Evolutionary conservation across 2,888 invertebrate genomes (phyloP).

Genomic region (Agrochola lychnidis): DNA sequence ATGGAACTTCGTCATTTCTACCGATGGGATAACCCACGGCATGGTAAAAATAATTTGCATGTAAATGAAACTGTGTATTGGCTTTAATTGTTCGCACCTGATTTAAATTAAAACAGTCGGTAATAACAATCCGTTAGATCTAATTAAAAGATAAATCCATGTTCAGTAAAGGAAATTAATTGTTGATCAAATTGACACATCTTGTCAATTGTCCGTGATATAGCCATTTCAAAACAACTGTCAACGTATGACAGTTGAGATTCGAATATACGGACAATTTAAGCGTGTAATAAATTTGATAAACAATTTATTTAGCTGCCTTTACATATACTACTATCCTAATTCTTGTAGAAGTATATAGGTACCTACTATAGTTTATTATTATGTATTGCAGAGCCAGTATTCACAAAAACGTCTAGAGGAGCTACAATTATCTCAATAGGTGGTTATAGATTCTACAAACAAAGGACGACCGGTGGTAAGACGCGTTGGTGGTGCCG

Average conservation of each 20-base stretch:
- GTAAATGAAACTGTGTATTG: no score
- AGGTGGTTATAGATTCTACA: conserved; percentile 71
- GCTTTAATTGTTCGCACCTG: no score
- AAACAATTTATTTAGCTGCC: not conserved
- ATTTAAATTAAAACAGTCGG: not conserved
- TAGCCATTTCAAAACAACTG: not conserved
- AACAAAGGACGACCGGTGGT: conserved; percentile 65
- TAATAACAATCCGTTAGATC: not conserved
- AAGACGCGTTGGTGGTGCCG: conserved; percentile 71
- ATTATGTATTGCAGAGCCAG: conserved; percentile 5
- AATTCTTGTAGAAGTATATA: not conserved
- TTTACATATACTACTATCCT: not conserved
- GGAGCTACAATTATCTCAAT: conserved; percentile 64
- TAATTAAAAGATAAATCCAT: not conserved
- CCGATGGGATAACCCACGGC: no score
- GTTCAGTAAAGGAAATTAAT: not conserved
- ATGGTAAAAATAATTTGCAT: no score
- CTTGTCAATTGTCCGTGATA: not conserved
- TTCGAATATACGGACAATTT: not conserved
- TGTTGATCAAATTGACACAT: not conserved
- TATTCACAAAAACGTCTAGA: conserved; percentile 36
- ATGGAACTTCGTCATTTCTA: no score
- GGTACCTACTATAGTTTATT: not conserved
- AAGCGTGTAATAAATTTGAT: not conserved
- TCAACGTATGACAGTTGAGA: not conserved